A percentile compares a stretch with the other conserved stretches of the same genome.
Evolutionary conservation across 2,888 invertebrate species (phyloP).

Genomic region (Rotaria magnacalcarata): DNA sequence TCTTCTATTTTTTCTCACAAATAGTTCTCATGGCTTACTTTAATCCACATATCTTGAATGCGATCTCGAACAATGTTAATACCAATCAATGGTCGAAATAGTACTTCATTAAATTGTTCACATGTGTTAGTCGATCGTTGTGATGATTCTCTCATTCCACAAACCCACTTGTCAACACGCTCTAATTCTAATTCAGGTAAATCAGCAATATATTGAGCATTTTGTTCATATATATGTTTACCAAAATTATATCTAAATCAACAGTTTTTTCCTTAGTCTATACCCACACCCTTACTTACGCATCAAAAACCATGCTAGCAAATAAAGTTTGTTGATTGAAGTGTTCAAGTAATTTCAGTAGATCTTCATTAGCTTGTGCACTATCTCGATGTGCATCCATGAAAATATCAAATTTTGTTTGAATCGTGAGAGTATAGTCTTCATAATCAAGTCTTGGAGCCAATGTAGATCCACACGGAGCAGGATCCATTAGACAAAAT

Average conservation of each 20-base stretch:
- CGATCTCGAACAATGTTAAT: not conserved
- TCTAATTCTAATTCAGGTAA: not conserved
- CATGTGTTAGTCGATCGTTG: rapidly evolving
- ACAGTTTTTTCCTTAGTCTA: too few species aligned
- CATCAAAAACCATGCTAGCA: not conserved
- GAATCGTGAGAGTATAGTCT: not conserved
- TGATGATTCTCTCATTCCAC: not conserved
- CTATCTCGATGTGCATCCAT: not conserved
- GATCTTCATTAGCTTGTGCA: not conserved
- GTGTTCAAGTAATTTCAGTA: not conserved
- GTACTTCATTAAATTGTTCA: too few species aligned
- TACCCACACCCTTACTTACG: too few species aligned
- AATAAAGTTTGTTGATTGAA: not conserved
- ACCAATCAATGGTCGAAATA: not conserved
- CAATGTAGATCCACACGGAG: not conserved
- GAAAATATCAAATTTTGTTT: not conserved
- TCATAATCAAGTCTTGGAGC: not conserved
- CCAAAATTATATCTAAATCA: not conserved
- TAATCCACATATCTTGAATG: not conserved
- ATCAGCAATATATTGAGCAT: not conserved
- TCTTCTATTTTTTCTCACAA: too few species aligned
- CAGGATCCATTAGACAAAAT: not conserved
- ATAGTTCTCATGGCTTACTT: not conserved
- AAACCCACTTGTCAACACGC: not conserved
- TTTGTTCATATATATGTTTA: not conserved